Evolutionary conservation across 2,797 vertebrate species (phyloP).

Genomic region (Apogon talboti): DNA sequence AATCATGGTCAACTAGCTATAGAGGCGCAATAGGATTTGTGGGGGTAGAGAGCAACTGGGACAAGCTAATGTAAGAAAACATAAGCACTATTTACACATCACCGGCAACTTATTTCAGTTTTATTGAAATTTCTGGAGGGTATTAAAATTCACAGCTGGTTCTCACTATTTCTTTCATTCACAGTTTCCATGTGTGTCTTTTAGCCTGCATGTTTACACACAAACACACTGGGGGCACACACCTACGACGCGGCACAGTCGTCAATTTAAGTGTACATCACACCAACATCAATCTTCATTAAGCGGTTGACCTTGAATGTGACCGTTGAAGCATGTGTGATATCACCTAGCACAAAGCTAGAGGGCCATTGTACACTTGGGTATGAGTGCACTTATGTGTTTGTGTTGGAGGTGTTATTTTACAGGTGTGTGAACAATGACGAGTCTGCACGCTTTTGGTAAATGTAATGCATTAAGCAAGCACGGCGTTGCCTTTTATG

Average conservation of each 20-base stretch:
- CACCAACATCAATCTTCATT: constrained; percentile 72
- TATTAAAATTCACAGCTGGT: neutral
- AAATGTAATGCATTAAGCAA: neutral
- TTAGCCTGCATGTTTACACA: constrained; percentile 16
- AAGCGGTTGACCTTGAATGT: constrained; percentile 65
- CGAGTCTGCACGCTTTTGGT: neutral
- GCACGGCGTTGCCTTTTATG: neutral
- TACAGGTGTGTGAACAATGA: neutral
- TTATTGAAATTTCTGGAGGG: neutral
- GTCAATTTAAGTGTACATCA: constrained; percentile 46
- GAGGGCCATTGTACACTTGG: constrained; percentile 16
- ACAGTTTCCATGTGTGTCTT: neutral
- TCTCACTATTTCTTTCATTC: neutral
- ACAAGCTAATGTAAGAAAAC: constrained; percentile 12
- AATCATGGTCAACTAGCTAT: constrained; percentile 74
- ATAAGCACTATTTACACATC: constrained; percentile 21
- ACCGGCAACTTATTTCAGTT: neutral
- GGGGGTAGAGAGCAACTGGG: constrained; percentile 29
- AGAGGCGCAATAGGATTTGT: constrained; percentile 26
- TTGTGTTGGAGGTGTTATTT: neutral
- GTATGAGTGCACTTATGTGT: constrained; percentile 5
- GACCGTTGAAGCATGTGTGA: constrained; percentile 38
- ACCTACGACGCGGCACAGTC: constrained; percentile 22
- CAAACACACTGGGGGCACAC: constrained; percentile 16
- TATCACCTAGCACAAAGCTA: constrained; percentile 32